phyloP scores from a whole-genome alignment of 2,888 invertebrate genomes.

The Cantharis rufa region DNA sequence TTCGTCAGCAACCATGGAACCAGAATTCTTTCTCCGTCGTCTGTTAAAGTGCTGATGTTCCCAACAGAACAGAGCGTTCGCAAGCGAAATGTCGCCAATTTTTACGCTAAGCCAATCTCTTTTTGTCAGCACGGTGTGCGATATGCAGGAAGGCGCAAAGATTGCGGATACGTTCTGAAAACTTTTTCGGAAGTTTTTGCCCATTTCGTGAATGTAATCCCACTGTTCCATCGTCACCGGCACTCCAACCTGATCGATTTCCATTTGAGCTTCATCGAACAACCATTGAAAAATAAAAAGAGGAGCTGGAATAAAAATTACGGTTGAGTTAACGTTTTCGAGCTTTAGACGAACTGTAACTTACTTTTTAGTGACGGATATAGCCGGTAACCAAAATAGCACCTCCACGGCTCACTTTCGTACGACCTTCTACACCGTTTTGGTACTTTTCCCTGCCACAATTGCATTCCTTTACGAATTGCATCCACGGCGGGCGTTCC shows the following conservation, averaged over 20 bases:
- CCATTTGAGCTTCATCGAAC: conserved; percentile 93
- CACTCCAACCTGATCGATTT: conserved; percentile 88
- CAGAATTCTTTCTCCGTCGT: conserved; percentile 35
- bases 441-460: conserved; percentile 83
- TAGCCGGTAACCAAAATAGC: conserved; percentile 88
- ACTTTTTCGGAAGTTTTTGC: conserved; percentile 79
- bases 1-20: conserved; percentile 41
- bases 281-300: conserved; percentile 94
- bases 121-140: conserved; percentile 86
- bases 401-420: conserved; percentile 80
- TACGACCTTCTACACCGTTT: conserved; percentile 73
- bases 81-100: conserved; percentile 77
- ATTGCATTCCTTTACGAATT: conserved; percentile 73
- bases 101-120: conserved; percentile 86
- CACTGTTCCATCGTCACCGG: conserved; percentile 89
- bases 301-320: conserved; percentile 65
- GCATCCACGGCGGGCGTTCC: conserved; percentile 60
- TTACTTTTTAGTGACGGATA: conserved; percentile 83
- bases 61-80: conserved; percentile 88
- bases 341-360: conserved; percentile 33
- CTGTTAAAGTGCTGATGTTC: conserved; percentile 62
- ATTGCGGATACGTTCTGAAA: conserved; percentile 84
- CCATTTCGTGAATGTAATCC: conserved; percentile 92
- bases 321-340: neutral
- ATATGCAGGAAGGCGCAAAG: conserved; percentile 92